A percentile compares a stretch with the other conserved stretches of the same genome.
Conservation (phyloP, 2,797 vertebrate species). For the Cottoperca gobio region DNA sequence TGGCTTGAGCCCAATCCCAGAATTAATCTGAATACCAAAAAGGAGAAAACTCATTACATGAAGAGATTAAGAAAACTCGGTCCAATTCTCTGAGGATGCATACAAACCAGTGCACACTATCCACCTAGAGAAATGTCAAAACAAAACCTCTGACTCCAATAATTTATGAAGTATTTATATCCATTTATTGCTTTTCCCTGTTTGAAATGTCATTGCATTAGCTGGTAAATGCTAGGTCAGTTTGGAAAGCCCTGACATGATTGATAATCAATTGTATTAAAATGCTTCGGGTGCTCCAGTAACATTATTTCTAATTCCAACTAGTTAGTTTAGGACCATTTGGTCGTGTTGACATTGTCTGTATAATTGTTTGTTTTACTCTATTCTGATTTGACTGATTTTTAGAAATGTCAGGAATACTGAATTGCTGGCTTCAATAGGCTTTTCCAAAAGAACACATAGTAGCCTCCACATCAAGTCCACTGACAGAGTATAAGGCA, state of each 20-base stretch:
- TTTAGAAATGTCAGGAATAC: slow-evolving; percentile 2
- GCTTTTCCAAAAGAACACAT: not conserved
- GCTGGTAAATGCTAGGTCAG: slow-evolving; percentile 19
- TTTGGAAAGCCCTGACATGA: slow-evolving; percentile 25
- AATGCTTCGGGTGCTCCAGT: slow-evolving; percentile 7
- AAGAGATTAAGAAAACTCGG: slow-evolving; percentile 87
- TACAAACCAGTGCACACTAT: slow-evolving; percentile 48
- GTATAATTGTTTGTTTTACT: not conserved
- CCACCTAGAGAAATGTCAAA: slow-evolving; percentile 37
- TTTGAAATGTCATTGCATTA: slow-evolving; percentile 48
- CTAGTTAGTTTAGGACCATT: not conserved
- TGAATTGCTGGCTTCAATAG: not conserved
- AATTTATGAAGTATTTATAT: slow-evolving; percentile 34
- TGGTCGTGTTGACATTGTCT: slow-evolving; percentile 2
- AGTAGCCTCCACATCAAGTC: not conserved
- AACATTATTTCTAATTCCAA: not conserved
- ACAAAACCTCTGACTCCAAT: slow-evolving; percentile 40
- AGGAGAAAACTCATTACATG: slow-evolving; percentile 87
- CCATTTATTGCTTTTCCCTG: slow-evolving; percentile 32
- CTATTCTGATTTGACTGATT: not conserved
- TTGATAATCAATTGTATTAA: slow-evolving; percentile 23
- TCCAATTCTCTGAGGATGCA: slow-evolving; percentile 74
- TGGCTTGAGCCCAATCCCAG: slow-evolving; percentile 88
- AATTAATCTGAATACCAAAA: slow-evolving; percentile 92
- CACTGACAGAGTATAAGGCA: slow-evolving; percentile 4